Conservation (phyloP, 2,888 invertebrate species). For the Apamea crenata region DNA sequence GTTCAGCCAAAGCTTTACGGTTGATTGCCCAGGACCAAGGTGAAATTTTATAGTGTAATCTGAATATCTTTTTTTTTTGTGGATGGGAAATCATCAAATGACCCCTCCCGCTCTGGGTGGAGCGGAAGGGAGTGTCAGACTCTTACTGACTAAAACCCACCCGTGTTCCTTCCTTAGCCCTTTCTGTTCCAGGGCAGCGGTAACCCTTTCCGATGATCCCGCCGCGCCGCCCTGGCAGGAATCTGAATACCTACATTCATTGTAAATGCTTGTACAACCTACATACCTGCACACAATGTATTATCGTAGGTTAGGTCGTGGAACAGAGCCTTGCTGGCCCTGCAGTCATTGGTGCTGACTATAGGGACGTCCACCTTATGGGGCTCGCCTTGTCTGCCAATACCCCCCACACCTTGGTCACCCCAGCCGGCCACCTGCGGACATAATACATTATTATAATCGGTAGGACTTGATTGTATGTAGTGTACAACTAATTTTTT, state of each 20-base stretch:
- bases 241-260: not conserved
- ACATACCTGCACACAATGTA: constrained; percentile 91
- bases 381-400: constrained; percentile 86
- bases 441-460: not conserved
- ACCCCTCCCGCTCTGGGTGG: too few relatives aligned
- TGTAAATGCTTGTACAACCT: not conserved
- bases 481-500: not conserved
- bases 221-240: too few relatives aligned
- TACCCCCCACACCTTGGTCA: constrained; percentile 83
- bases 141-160: too few relatives aligned
- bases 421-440: constrained; percentile 91
- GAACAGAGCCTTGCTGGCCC: constrained; percentile 88
- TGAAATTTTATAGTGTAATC: not conserved
- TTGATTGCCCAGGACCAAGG: not conserved
- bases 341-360: constrained; percentile 90
- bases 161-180: too few relatives aligned
- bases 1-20: not conserved
- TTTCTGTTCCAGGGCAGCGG: too few relatives aligned
- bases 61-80: too few relatives aligned
- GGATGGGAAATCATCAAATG: too few relatives aligned
- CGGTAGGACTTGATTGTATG: not conserved
- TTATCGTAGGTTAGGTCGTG: constrained; percentile 86
- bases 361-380: constrained; percentile 88
- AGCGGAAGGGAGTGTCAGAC: too few relatives aligned
- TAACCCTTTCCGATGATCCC: too few relatives aligned